These are phyloP conservation scores for Mystacides longicornis DNA, from an alignment of 2,888 invertebrate species.

Conservation along the genomic window DNA sequence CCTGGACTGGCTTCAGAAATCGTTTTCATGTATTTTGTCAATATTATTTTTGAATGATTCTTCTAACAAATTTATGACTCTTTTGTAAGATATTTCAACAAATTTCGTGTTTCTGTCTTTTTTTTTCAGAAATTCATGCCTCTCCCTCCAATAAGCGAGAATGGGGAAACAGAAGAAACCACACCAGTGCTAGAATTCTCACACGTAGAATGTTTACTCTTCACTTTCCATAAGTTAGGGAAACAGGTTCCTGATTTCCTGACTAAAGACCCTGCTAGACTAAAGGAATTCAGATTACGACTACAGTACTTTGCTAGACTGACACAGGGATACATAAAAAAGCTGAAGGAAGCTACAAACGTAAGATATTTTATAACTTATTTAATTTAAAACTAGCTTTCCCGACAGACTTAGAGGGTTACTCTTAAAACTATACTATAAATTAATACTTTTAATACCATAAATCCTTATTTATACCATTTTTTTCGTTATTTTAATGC, in stretches of 20 bases:
- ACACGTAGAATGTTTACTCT: conserved; percentile 87
- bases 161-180: conserved; percentile 39
- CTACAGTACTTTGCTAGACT: conserved; percentile 89
- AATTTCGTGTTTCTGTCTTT: too few relatives aligned
- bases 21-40: too few relatives aligned
- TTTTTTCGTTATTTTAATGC: too few relatives aligned
- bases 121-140: conserved; percentile 74
- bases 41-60: too few relatives aligned
- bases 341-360: conserved; percentile 57
- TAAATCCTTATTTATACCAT: too few relatives aligned
- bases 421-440: too few relatives aligned
- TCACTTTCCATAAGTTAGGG: conserved; percentile 67
- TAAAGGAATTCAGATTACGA: conserved; percentile 81
- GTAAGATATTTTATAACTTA: conserved; percentile 30
- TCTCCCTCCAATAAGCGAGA: conserved; percentile 68
- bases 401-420: too few relatives aligned
- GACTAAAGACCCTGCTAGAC: conserved; percentile 59
- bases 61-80: too few relatives aligned
- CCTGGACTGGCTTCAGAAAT: too few relatives aligned
- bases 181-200: conserved; percentile 88
- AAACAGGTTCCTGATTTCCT: conserved; percentile 68
- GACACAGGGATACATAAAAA: conserved; percentile 75
- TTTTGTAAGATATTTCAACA: too few relatives aligned
- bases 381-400: too few relatives aligned
- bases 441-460: too few relatives aligned